A percentile compares a stretch with the other conserved stretches of the same genome.
Evolutionary conservation across 1,140 invertebrate species (phyloP).

Genomic region (Meloidogyne hapla): DNA sequence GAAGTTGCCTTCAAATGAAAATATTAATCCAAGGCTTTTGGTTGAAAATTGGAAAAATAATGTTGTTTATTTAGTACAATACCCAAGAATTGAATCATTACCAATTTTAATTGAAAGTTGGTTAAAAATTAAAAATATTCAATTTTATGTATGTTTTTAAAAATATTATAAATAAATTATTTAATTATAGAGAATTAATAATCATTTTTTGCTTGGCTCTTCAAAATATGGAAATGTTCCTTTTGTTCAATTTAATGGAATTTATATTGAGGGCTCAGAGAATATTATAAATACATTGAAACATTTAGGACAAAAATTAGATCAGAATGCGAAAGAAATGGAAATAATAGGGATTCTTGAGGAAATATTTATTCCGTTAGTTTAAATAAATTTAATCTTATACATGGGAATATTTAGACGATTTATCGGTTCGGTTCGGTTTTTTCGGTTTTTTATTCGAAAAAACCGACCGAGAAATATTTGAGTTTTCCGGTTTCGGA

Average conservation of each 20-base stretch:
- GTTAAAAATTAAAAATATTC: constrained; percentile 6
- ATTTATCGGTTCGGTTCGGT: too few species aligned
- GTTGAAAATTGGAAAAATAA: neutral
- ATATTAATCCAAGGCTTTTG: neutral
- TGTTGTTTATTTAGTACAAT: neutral
- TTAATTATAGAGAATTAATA: neutral
- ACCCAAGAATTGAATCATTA: neutral
- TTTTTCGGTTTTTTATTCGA: too few species aligned
- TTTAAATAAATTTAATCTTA: neutral
- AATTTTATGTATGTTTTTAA: neutral
- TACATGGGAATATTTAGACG: too few species aligned
- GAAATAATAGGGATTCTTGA: neutral
- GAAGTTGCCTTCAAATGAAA: neutral
- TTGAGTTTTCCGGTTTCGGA: too few species aligned
- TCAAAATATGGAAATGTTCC: neutral
- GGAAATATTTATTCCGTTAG: neutral
- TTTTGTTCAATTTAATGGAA: constrained; percentile 3
- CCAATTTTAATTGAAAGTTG: neutral
- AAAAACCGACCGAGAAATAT: too few species aligned
- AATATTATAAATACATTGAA: neutral
- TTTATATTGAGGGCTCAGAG: neutral
- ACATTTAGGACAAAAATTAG: neutral
- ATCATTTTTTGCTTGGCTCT: neutral
- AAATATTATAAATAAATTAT: neutral
- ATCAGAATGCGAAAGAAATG: neutral